A percentile compares a stretch with the other conserved stretches of the same genome.
Conservation (phyloP, 2,888 invertebrate genomes). For the Sinohyriopsis cumingii region DNA sequence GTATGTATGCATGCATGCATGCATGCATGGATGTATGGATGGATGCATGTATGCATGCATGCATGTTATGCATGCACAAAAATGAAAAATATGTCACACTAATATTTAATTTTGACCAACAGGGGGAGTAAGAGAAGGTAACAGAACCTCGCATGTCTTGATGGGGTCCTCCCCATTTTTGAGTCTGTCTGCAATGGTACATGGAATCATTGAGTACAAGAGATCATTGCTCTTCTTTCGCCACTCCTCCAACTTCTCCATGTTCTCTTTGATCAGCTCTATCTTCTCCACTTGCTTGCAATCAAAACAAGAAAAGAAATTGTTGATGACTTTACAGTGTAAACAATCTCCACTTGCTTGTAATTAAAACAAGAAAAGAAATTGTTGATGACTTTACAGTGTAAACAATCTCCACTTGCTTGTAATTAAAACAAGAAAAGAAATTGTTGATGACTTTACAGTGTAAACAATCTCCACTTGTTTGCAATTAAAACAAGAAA, state of each 20-base stretch:
- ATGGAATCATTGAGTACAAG: conserved; percentile 93
- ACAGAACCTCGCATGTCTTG: conserved; percentile 83
- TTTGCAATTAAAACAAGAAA: conserved; percentile 42
- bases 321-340: neutral
- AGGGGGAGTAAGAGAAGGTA: neutral
- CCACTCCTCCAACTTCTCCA: conserved; percentile 86
- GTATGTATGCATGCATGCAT: too few relatives aligned
- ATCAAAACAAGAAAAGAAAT: conserved; percentile 19
- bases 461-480: conserved; percentile 89
- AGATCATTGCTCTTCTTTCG: conserved; percentile 88
- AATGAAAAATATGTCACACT: too few relatives aligned
- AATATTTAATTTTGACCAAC: too few relatives aligned
- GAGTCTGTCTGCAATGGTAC: conserved; percentile 86
- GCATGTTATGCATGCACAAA: too few relatives aligned
- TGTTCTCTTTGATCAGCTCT: conserved; percentile 84
- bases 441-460: neutral
- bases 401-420: conserved; percentile 89
- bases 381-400: neutral
- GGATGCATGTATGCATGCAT: too few relatives aligned
- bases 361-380: conserved; percentile 29
- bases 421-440: conserved; percentile 31
- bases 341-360: conserved; percentile 86
- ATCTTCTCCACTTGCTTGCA: conserved; percentile 85
- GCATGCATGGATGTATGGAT: too few relatives aligned
- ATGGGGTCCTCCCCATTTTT: conserved; percentile 83